Evolutionary conservation across 2,797 vertebrate species (phyloP).

Genomic region (Ctenopoma multispine): DNA sequence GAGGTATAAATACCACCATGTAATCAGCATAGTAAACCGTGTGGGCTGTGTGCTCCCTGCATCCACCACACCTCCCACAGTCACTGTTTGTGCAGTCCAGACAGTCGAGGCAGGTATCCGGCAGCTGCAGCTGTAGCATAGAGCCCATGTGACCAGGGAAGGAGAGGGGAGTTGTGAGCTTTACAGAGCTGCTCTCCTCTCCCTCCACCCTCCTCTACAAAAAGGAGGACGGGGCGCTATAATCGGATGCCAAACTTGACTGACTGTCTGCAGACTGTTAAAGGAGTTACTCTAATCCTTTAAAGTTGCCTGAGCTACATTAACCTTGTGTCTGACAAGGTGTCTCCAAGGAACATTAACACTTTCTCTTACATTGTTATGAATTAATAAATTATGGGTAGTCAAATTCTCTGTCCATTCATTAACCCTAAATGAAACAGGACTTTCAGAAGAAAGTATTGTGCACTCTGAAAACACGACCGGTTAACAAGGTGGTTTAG

Average conservation of each 20-base stretch:
- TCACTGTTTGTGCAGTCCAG: constrained; percentile 25
- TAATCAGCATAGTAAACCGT: constrained; percentile 80
- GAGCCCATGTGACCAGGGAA: constrained; percentile 71
- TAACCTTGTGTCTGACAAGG: constrained; percentile 9
- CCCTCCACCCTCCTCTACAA: constrained; percentile 46
- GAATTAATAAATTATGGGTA: background rate
- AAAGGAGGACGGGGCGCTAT: constrained; percentile 44
- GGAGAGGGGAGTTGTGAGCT: constrained; percentile 38
- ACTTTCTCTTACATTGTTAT: background rate
- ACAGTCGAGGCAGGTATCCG: constrained; percentile 41
- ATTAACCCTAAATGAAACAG: constrained; percentile 12
- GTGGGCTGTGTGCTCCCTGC: constrained; percentile 41
- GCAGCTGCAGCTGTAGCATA: constrained; percentile 57
- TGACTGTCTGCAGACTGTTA: constrained; percentile 65
- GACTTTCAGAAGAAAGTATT: constrained; percentile 41
- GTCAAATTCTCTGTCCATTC: constrained; percentile 18
- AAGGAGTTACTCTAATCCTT: constrained; percentile 82
- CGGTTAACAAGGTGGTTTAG: constrained; percentile 26
- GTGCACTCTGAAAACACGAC: constrained; percentile 30
- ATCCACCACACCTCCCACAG: constrained; percentile 58
- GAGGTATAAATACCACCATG: constrained; percentile 84
- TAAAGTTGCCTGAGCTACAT: constrained; percentile 62
- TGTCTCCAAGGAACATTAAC: constrained; percentile 10
- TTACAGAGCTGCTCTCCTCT: constrained; percentile 25
- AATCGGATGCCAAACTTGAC: constrained; percentile 70